phyloP scores from a whole-genome alignment of 2,888 invertebrate genomes.

The Dasysyrphus tricinctus region DNA sequence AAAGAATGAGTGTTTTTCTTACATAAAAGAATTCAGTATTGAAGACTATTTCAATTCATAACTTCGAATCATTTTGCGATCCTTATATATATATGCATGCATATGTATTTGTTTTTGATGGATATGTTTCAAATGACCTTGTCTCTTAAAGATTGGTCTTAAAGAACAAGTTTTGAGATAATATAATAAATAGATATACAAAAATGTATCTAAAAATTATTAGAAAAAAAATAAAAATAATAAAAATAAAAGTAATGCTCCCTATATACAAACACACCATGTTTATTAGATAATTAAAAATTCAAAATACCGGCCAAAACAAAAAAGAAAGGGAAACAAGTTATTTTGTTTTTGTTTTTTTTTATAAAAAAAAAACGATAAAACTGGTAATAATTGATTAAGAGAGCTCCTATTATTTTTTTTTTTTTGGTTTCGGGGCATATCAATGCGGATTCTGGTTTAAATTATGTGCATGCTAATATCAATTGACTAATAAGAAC shows the following conservation, averaged over 20 bases:
- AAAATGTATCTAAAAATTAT: background rate
- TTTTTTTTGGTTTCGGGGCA: background rate
- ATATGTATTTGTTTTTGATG: background rate
- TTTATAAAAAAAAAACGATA: background rate
- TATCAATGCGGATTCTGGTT: constrained; percentile 49
- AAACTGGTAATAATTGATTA: constrained; percentile 48
- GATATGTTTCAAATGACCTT: constrained; percentile 2
- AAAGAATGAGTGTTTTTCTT: constrained; percentile 29
- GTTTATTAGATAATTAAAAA: constrained; percentile 39
- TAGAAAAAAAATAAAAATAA: constrained; percentile 4
- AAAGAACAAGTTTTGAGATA: constrained; percentile 45
- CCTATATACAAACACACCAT: constrained; percentile 13
- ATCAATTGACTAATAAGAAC: background rate
- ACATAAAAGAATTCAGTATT: background rate
- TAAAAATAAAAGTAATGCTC: constrained; percentile 56
- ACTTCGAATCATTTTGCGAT: background rate
- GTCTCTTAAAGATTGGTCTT: background rate
- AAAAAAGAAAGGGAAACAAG: constrained; percentile 57
- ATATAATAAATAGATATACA: background rate
- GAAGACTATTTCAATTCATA: background rate
- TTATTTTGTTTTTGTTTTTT: constrained; percentile 36
- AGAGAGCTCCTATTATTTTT: background rate
- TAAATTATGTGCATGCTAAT: constrained; percentile 58
- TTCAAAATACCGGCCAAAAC: constrained; percentile 56
- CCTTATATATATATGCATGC: too few relatives aligned